Evolutionary conservation across 1,140 invertebrate genomes (phyloP).

Genomic region (Drosophila ambigua): DNA sequence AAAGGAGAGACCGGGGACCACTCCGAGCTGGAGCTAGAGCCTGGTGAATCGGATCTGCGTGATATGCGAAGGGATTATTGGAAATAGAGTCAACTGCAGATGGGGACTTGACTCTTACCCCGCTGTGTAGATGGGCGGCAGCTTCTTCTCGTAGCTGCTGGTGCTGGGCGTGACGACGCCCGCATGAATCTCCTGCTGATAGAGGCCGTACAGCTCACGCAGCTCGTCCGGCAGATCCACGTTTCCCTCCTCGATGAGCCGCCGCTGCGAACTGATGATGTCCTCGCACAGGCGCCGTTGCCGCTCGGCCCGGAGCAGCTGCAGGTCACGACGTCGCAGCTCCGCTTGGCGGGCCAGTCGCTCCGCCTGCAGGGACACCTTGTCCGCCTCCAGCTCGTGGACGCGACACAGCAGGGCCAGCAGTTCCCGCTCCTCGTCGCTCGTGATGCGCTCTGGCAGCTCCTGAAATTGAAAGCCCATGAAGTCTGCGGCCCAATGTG

Average conservation of each 20-base stretch:
- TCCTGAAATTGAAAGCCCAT: conserved; percentile 85
- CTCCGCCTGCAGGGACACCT: conserved; percentile 93
- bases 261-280: conserved; percentile 94
- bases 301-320: conserved; percentile 92
- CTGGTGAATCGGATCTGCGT: conserved; percentile 76
- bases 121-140: conserved; percentile 82
- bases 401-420: conserved; percentile 91
- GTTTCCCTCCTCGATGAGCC: conserved; percentile 91
- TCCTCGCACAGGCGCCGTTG: conserved; percentile 94
- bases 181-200: conserved; percentile 93
- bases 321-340: conserved; percentile 91
- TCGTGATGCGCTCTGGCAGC: conserved; percentile 91
- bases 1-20: conserved; percentile 82
- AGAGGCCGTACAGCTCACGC: conserved; percentile 92
- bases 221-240: conserved; percentile 90
- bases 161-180: conserved; percentile 83
- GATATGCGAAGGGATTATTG: conserved; percentile 2
- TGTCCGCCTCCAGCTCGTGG: conserved; percentile 96
- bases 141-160: conserved; percentile 74
- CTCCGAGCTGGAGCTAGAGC: conserved; percentile 82
- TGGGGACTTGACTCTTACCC: conserved; percentile 53
- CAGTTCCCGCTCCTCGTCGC: conserved; percentile 94
- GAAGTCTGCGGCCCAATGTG: background rate
- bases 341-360: conserved; percentile 93
- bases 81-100: background rate